Percentiles rank a stretch among this genome's conserved stretches.
phyloP scores from a whole-genome alignment of 2,113 vertebrate genomes.

The Scolopax mira region DNA sequence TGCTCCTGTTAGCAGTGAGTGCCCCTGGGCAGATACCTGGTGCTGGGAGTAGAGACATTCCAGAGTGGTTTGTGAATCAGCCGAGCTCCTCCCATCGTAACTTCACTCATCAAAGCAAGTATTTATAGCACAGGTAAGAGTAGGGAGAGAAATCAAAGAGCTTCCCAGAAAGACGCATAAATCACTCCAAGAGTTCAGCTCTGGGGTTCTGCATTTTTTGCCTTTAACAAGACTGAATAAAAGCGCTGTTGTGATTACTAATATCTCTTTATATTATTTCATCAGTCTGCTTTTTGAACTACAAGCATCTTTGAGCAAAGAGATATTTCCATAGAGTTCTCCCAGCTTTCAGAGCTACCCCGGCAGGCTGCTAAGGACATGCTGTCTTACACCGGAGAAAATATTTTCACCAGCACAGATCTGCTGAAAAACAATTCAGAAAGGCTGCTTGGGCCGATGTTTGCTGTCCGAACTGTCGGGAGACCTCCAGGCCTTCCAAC shows the following conservation, averaged over 20 bases:
- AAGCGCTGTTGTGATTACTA: background rate
- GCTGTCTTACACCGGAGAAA: background rate
- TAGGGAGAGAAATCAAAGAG: slow-evolving; percentile 38
- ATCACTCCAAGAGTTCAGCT: slow-evolving; percentile 61
- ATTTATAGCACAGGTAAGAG: slow-evolving; percentile 67
- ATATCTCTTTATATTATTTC: slow-evolving; percentile 11
- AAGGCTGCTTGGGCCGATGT: background rate
- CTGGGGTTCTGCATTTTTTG: slow-evolving; percentile 38
- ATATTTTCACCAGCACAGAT: background rate
- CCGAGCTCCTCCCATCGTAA: slow-evolving; percentile 42
- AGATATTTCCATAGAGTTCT: background rate
- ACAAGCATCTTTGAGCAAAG: background rate
- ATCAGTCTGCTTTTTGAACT: background rate
- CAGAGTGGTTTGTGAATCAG: background rate
- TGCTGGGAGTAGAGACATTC: slow-evolving; percentile 30
- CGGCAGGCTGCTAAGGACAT: background rate
- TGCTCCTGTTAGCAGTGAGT: background rate
- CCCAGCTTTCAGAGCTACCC: background rate
- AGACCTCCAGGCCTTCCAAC: slow-evolving; percentile 2
- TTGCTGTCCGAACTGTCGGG: background rate
- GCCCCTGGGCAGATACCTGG: slow-evolving; percentile 14
- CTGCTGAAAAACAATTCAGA: slow-evolving; percentile 21
- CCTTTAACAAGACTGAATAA: background rate
- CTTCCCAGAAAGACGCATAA: slow-evolving; percentile 52
- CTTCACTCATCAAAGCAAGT: slow-evolving; percentile 64